Percentiles rank a stretch among this genome's conserved stretches.
Conservation (phyloP, 2,113 vertebrate genomes). For the Hipposideros armiger region DNA sequence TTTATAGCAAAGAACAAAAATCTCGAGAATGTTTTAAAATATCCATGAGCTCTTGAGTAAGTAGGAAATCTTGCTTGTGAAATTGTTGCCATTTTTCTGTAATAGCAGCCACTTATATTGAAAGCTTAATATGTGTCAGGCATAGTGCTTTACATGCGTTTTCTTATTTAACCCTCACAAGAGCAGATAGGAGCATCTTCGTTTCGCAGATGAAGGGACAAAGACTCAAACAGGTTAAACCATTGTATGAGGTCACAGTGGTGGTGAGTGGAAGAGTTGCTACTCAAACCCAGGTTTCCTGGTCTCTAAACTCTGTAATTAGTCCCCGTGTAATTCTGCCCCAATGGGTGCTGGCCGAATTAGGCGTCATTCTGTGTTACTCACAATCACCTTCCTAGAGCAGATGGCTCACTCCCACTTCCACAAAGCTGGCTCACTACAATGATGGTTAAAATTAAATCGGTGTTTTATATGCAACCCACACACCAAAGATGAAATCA, state of each 20-base stretch:
- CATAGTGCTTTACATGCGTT: background rate
- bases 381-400: constrained; percentile 32
- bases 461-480: constrained; percentile 2
- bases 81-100: background rate
- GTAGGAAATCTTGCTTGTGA: background rate
- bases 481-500: constrained; percentile 52
- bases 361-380: background rate
- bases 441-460: constrained; percentile 61
- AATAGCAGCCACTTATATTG: background rate
- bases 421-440: background rate
- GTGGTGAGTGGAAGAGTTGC: background rate
- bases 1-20: constrained; percentile 4
- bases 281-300: background rate
- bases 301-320: background rate
- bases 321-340: background rate
- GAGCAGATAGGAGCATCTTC: background rate
- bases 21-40: constrained; percentile 15
- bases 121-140: background rate
- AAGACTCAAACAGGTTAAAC: background rate
- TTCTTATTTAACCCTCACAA: constrained; percentile 13
- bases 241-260: background rate
- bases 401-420: constrained; percentile 48
- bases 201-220: background rate
- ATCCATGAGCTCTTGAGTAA: background rate
- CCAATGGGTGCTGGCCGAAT: background rate